phyloP scores from a whole-genome alignment of 2,113 vertebrate genomes.

The Alligator mississippiensis region DNA sequence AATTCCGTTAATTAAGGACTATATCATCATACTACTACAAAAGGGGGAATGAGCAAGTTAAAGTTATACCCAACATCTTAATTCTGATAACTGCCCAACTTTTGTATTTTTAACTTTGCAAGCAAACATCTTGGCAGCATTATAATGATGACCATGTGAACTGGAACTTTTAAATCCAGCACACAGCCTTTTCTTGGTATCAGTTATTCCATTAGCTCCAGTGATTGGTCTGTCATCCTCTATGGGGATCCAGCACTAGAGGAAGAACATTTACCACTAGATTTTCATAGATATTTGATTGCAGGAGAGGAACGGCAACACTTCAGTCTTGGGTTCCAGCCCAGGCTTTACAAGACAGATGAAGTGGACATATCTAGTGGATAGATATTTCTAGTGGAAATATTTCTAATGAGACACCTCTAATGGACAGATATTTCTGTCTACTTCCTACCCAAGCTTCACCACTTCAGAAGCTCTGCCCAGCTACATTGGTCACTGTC shows the following conservation, averaged over 20 bases:
- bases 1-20: no score
- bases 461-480: neutral
- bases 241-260: neutral
- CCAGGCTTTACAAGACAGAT: neutral
- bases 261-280: neutral
- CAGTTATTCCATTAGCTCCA: no score
- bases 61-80: no score
- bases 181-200: neutral
- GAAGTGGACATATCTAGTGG: neutral
- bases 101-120: no score
- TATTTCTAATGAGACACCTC: neutral
- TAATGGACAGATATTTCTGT: neutral
- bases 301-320: neutral
- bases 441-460: neutral
- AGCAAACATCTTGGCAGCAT: no score
- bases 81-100: no score
- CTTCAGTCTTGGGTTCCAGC: neutral
- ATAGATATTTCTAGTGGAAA: neutral
- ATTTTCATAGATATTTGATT: neutral
- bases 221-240: neutral
- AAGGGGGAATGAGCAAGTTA: no score
- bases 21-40: no score
- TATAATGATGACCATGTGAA: neutral
- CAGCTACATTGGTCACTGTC: neutral
- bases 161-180: neutral